Percentiles rank a stretch among this genome's conserved stretches.
Evolutionary conservation across 2,888 invertebrate species (phyloP).

Genomic region (Stenodera caucasica): DNA sequence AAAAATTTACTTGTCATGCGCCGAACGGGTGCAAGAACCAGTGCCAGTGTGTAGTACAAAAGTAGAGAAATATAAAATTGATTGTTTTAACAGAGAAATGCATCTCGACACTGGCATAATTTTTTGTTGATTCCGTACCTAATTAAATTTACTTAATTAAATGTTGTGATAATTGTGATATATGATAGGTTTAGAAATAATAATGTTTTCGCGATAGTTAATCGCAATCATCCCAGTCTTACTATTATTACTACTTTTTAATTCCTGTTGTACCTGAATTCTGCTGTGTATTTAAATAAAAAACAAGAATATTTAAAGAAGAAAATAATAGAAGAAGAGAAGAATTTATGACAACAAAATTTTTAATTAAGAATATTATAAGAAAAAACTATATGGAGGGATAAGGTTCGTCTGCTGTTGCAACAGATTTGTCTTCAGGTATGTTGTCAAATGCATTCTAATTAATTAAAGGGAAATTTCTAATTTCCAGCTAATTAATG

Average conservation of each 20-base stretch:
- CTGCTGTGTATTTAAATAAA: slow-evolving; percentile 38
- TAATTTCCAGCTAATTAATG: too few relatives aligned
- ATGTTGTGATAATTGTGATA: slow-evolving; percentile 51
- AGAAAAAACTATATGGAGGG: not conserved
- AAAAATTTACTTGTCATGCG: slow-evolving; percentile 44
- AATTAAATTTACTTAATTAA: slow-evolving; percentile 36
- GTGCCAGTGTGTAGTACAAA: slow-evolving; percentile 43
- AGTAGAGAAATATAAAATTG: slow-evolving; percentile 45
- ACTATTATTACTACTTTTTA: slow-evolving; percentile 3
- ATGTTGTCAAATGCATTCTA: not conserved
- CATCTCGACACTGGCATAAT: slow-evolving; percentile 42
- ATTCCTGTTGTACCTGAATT: slow-evolving; percentile 41
- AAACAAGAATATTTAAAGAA: slow-evolving; percentile 38
- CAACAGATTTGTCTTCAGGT: not conserved
- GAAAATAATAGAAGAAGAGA: slow-evolving; percentile 9
- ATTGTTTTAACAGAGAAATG: slow-evolving; percentile 47
- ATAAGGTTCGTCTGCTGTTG: not conserved
- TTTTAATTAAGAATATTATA: too few relatives aligned
- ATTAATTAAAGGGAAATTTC: too few relatives aligned
- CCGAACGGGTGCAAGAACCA: slow-evolving; percentile 44
- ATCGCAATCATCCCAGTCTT: slow-evolving; percentile 35
- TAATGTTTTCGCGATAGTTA: slow-evolving; percentile 31
- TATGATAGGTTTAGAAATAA: slow-evolving; percentile 44
- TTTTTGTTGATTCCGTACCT: slow-evolving; percentile 35
- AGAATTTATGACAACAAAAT: not conserved